A percentile compares a stretch with the other conserved stretches of the same genome.
Conservation (phyloP, 2,113 vertebrate genomes). For the Fregata magnificens region DNA sequence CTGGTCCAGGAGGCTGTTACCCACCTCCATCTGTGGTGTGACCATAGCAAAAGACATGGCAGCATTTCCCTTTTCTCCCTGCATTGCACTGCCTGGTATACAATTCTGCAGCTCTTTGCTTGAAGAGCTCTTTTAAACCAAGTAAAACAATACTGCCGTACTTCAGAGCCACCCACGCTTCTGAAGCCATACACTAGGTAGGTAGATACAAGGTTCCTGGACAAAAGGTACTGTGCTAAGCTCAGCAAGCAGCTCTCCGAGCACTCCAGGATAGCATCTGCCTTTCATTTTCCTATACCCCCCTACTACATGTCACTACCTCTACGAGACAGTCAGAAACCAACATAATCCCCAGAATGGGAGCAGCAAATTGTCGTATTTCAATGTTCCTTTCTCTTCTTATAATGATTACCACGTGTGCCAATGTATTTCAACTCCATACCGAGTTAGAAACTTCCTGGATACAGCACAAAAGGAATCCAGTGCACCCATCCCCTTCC, state of each 20-base stretch:
- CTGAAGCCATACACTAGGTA: neutral
- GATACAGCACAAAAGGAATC: neutral
- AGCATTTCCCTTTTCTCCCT: neutral
- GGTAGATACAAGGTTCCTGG: neutral
- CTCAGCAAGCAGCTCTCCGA: neutral
- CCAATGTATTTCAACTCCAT: slow-evolving; percentile 15
- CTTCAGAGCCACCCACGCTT: neutral
- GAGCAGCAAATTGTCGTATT: neutral
- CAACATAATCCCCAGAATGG: neutral
- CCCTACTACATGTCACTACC: neutral
- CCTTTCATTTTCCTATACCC: neutral
- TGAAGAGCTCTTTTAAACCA: neutral
- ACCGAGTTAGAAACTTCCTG: slow-evolving; percentile 19
- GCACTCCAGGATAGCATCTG: neutral
- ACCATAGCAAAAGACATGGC: neutral
- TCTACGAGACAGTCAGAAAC: neutral
- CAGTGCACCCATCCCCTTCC: slow-evolving; percentile 21
- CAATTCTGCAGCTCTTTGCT: neutral
- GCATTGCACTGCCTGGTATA: neutral
- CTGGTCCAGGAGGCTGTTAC: neutral
- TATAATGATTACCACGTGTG: slow-evolving; percentile 38
- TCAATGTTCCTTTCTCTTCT: neutral
- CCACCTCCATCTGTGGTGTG: neutral
- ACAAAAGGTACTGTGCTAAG: neutral
- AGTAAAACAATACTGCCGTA: neutral